These are phyloP conservation scores for Latrodectus hesperus DNA, from an alignment of 2,888 invertebrate species.

Conservation along the genomic window DNA sequence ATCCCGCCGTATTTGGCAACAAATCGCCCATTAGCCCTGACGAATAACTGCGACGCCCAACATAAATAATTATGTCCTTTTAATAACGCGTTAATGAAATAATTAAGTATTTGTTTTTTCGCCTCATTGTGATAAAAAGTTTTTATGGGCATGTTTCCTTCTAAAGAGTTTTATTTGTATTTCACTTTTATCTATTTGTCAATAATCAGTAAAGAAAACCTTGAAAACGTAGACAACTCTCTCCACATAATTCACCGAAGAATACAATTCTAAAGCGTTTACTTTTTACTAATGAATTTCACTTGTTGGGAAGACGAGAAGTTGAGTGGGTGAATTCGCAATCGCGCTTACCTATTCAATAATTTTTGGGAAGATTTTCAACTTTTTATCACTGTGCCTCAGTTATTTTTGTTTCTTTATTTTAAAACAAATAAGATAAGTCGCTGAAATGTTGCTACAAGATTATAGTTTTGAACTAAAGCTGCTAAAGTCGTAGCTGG, in stretches of 20 bases:
- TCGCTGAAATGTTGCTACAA: too few relatives aligned
- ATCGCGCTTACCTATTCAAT: too few relatives aligned
- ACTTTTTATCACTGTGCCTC: too few relatives aligned
- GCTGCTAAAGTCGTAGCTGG: too few relatives aligned
- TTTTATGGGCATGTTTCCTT: slow-evolving; percentile 46
- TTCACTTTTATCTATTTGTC: slow-evolving; percentile 36
- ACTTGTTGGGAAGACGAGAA: too few relatives aligned
- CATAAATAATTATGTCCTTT: slow-evolving; percentile 54
- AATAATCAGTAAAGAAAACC: slow-evolving; percentile 18
- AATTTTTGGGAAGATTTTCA: too few relatives aligned
- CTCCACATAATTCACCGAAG: background rate
- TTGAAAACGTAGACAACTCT: background rate
- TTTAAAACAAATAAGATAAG: too few relatives aligned
- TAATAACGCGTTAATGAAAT: slow-evolving; percentile 63
- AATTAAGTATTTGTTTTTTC: slow-evolving; percentile 62
- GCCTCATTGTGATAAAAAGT: slow-evolving; percentile 35
- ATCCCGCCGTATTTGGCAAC: slow-evolving; percentile 62
- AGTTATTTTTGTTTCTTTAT: too few relatives aligned
- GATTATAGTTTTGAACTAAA: too few relatives aligned
- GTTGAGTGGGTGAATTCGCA: too few relatives aligned
- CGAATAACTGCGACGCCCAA: slow-evolving; percentile 57
- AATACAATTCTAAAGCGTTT: background rate
- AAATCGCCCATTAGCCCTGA: slow-evolving; percentile 62
- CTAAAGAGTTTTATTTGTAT: slow-evolving; percentile 32
- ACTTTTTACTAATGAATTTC: background rate